Percentiles rank a stretch among this genome's conserved stretches.
These are phyloP conservation scores for Agrypnia vestita DNA, from an alignment of 1,140 invertebrate species.

Conservation along the genomic window DNA sequence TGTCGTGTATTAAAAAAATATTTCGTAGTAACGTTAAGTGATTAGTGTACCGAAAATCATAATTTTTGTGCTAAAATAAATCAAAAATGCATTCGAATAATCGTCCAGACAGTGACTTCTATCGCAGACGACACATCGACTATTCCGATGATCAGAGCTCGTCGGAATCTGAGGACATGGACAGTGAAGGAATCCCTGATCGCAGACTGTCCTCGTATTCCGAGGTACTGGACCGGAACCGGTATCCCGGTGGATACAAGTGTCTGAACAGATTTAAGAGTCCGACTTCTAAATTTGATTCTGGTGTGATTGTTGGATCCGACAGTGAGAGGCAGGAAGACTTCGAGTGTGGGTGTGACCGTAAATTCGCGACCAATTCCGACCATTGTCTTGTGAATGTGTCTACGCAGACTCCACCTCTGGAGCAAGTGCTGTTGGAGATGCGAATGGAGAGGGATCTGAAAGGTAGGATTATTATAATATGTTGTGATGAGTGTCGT, in stretches of 20 bases:
- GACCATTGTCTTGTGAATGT: not conserved
- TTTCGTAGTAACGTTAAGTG: no score
- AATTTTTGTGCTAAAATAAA: no score
- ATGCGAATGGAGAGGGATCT: conserved; percentile 50
- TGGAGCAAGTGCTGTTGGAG: conserved; percentile 57
- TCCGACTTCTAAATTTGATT: not conserved
- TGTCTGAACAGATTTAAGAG: conserved; percentile 19
- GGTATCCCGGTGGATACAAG: not conserved
- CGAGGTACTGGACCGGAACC: not conserved
- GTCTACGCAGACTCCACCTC: conserved; percentile 55
- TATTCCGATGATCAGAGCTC: conserved; percentile 31
- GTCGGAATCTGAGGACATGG: not conserved
- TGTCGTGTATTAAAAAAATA: no score
- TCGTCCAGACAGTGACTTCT: not conserved
- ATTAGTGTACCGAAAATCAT: no score
- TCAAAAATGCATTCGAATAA: conserved; percentile 35
- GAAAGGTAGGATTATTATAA: conserved; percentile 52
- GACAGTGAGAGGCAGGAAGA: conserved; percentile 5
- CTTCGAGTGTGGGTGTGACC: not conserved
- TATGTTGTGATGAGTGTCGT: no score
- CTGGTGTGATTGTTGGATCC: conserved; percentile 35
- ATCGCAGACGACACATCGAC: conserved; percentile 36
- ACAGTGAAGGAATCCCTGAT: not conserved
- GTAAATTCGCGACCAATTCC: not conserved
- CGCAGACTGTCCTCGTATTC: conserved; percentile 13